Conservation (phyloP, 2,888 invertebrate genomes). For the Nephrotoma flavescens region DNA sequence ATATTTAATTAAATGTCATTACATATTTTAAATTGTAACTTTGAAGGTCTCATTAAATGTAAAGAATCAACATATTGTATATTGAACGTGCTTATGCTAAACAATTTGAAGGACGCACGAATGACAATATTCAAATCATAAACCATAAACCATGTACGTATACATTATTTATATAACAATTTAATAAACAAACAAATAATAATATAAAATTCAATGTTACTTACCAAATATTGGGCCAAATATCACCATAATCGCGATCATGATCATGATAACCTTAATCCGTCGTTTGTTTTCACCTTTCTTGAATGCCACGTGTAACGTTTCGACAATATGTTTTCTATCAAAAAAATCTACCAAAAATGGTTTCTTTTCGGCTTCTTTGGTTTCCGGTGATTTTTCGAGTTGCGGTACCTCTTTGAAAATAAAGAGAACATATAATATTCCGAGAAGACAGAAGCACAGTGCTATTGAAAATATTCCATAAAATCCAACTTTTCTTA, state of each 20-base stretch:
- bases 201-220: neutral
- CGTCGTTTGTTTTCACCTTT: slow-evolving; percentile 58
- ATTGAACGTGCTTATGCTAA: too few species aligned
- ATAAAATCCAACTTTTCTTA: slow-evolving; percentile 60
- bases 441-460: slow-evolving; percentile 54
- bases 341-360: slow-evolving; percentile 53
- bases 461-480: slow-evolving; percentile 72
- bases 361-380: slow-evolving; percentile 19
- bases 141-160: too few species aligned
- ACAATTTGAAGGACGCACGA: too few species aligned
- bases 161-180: neutral
- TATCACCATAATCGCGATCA: slow-evolving; percentile 69
- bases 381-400: slow-evolving; percentile 1
- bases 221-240: slow-evolving; percentile 82
- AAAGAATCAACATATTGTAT: too few species aligned
- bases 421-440: slow-evolving; percentile 56
- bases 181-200: neutral
- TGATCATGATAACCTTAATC: slow-evolving; percentile 58
- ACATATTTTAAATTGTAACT: too few species aligned
- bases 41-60: too few species aligned
- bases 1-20: too few species aligned
- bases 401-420: slow-evolving; percentile 43
- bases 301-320: slow-evolving; percentile 67
- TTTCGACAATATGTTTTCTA: slow-evolving; percentile 57
- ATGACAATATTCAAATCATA: too few species aligned